A percentile compares a stretch with the other conserved stretches of the same genome.
phyloP scores from a whole-genome alignment of 2,888 invertebrate genomes.

The Agrochola lychnidis region DNA sequence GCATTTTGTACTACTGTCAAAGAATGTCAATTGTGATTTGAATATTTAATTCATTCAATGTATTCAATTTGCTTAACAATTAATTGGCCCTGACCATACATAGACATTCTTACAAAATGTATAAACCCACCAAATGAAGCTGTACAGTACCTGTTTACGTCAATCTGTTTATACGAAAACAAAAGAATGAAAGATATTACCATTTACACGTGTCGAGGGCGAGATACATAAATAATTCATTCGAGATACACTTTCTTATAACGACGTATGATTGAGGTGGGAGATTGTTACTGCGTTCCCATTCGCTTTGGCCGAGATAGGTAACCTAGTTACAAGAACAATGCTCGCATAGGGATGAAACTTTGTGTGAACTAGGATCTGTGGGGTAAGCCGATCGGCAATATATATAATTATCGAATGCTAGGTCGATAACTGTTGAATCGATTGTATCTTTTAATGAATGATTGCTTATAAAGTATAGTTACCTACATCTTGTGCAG shows the following conservation, averaged over 20 bases:
- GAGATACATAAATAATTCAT: constrained; percentile 49
- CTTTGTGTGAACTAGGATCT: constrained; percentile 10
- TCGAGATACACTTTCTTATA: constrained; percentile 38
- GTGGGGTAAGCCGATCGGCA: constrained; percentile 11
- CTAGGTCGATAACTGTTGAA: not conserved
- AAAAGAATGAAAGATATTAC: constrained; percentile 19
- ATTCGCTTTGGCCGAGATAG: constrained; percentile 38
- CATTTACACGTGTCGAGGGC: constrained; percentile 35
- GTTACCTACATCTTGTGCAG: too few relatives aligned
- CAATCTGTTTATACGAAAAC: constrained; percentile 16
- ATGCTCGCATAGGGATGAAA: constrained; percentile 29
- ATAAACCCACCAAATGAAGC: not conserved
- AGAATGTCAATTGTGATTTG: too few relatives aligned
- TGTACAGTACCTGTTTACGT: not conserved
- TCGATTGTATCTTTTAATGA: not conserved
- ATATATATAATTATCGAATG: not conserved
- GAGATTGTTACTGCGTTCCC: constrained; percentile 50
- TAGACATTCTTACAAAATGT: not conserved
- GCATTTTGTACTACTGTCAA: not conserved
- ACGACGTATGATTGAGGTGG: constrained; percentile 46
- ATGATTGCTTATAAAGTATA: too few relatives aligned
- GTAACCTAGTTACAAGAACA: constrained; percentile 59
- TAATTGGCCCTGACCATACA: not conserved
- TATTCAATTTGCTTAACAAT: too few relatives aligned
- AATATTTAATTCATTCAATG: too few relatives aligned